Evolutionary conservation across 2,888 invertebrate genomes (phyloP).

Genomic region (Parnassius orleans): DNA sequence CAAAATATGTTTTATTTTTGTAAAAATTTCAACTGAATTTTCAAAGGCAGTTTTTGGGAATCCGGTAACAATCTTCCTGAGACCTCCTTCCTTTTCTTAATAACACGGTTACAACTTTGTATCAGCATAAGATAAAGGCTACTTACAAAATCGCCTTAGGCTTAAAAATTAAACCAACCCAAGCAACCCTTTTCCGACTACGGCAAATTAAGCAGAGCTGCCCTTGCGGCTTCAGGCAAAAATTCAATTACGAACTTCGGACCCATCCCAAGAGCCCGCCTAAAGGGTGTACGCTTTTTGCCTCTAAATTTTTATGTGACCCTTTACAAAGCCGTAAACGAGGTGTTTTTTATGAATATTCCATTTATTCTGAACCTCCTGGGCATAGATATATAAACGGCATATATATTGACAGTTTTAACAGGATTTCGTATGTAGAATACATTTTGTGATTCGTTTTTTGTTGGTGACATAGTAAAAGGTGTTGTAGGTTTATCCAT

Average conservation of each 20-base stretch:
- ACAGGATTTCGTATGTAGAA: conserved; percentile 12
- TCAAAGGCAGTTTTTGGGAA: too few relatives aligned
- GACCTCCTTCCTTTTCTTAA: too few relatives aligned
- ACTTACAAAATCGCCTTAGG: conserved; percentile 16
- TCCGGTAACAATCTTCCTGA: too few relatives aligned
- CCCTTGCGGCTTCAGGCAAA: conserved; percentile 79
- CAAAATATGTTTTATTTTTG: too few relatives aligned
- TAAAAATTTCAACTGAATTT: too few relatives aligned
- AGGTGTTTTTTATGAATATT: conserved; percentile 76
- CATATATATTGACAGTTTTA: conserved; percentile 24
- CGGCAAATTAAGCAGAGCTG: conserved; percentile 75
- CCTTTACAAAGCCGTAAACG: conserved; percentile 78
- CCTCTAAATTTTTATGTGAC: conserved; percentile 77
- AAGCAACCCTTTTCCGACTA: conserved; percentile 68
- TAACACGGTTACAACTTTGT: too few relatives aligned
- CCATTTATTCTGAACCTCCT: conserved; percentile 65
- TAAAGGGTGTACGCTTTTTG: conserved; percentile 69
- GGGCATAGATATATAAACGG: conserved; percentile 35
- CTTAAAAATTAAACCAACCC: conserved; percentile 36
- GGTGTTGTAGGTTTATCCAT: too few relatives aligned
- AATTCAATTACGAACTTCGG: conserved; percentile 80
- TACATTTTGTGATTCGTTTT: neutral
- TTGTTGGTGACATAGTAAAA: too few relatives aligned
- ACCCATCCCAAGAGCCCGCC: conserved; percentile 74
- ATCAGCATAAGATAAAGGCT: neutral